Evolutionary conservation across 1,140 invertebrate genomes (phyloP).

Genomic region (Eciton burchellii): DNA sequence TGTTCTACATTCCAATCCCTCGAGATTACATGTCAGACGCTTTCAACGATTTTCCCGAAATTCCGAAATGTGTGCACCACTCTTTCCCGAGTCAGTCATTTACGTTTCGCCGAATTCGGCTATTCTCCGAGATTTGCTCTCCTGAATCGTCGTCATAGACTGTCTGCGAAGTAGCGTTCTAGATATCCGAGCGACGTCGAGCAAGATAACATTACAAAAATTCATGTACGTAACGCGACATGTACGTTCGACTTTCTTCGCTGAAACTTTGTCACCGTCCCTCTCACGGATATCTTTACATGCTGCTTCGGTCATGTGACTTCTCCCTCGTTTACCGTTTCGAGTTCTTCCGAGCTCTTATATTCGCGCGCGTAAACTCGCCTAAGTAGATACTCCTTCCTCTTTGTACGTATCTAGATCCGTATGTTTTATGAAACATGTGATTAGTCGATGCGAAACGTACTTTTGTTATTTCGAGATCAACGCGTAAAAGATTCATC

Average conservation of each 20-base stretch:
- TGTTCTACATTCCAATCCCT: constrained; percentile 4
- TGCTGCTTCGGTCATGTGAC: constrained; percentile 1
- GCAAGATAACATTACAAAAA: constrained; percentile 29
- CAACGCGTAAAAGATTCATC: constrained; percentile 56
- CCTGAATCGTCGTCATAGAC: background rate
- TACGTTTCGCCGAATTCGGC: constrained; percentile 24
- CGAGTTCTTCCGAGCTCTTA: constrained; percentile 15
- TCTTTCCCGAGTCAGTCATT: constrained; percentile 17
- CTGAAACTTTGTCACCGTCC: background rate
- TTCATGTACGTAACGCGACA: constrained; percentile 10
- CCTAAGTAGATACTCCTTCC: constrained; percentile 7
- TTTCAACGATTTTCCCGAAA: background rate
- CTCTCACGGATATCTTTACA: constrained; percentile 36
- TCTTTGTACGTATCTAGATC: constrained; percentile 35
- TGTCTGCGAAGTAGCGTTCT: constrained; percentile 14
- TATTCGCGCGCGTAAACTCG: constrained; percentile 30
- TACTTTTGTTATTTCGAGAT: constrained; percentile 37
- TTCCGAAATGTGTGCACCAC: constrained; percentile 20
- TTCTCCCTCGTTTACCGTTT: background rate
- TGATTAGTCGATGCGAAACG: constrained; percentile 46
- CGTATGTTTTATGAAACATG: background rate
- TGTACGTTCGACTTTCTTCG: constrained; percentile 32
- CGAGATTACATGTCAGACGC: constrained; percentile 39
- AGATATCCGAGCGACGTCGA: constrained; percentile 20
- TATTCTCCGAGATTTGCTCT: background rate